Conservation (phyloP, 2,888 invertebrate genomes). For the Chrysolina oricalcia region DNA sequence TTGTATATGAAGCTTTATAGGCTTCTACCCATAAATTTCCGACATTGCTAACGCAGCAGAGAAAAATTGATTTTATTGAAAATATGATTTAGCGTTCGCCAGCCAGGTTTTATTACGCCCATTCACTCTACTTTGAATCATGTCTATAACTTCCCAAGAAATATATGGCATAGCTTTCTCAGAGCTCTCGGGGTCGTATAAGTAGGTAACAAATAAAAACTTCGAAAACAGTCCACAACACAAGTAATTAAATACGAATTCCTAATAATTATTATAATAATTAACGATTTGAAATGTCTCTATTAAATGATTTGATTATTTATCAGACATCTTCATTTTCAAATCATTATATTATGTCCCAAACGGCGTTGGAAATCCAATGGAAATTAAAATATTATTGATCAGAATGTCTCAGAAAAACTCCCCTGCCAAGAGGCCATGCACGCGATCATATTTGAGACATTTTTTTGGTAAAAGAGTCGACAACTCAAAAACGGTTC, state of each 20-base stretch:
- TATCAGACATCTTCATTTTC: no score
- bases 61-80: conserved; percentile 70
- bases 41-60: conserved; percentile 47
- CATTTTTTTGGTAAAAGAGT: no score
- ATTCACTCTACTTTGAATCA: conserved; percentile 19
- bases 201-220: neutral
- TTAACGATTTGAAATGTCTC: no score
- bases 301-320: no score
- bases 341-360: no score
- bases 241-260: neutral
- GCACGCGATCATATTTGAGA: no score
- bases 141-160: conserved; percentile 6
- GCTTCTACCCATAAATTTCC: conserved; percentile 65
- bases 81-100: conserved; percentile 69
- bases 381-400: no score
- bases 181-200: neutral
- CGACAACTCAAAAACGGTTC: no score
- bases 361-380: no score
- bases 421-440: no score
- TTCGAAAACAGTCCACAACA: neutral
- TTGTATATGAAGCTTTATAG: conserved; percentile 68
- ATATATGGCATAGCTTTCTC: conserved; percentile 17
- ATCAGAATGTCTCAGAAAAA: no score
- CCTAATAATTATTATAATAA: neutral
- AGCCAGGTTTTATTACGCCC: conserved; percentile 26